Conservation (phyloP, 2,888 invertebrate species). For the Eucriotettix oculatus region DNA sequence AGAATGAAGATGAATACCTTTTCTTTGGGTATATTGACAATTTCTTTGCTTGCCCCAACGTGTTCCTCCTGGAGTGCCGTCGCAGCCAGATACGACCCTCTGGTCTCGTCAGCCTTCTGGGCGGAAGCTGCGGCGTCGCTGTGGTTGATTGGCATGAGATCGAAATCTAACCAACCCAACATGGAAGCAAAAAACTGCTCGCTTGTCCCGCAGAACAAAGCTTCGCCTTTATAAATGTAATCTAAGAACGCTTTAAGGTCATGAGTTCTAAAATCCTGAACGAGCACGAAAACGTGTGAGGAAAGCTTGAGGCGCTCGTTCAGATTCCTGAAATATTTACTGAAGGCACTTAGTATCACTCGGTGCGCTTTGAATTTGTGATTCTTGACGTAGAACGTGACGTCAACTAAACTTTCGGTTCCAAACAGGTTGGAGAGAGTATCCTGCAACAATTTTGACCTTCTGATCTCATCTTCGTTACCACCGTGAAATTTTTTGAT, state of each 20-base stretch:
- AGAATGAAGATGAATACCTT: too few relatives aligned
- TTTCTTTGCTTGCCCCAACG: too few relatives aligned
- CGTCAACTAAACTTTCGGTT: conserved; percentile 9
- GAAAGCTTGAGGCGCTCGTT: neutral
- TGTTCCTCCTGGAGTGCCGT: too few relatives aligned
- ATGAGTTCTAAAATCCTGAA: conserved; percentile 2
- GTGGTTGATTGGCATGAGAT: conserved; percentile 3
- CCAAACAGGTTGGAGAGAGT: neutral
- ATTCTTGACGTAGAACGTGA: conserved; percentile 3
- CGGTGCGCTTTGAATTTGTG: conserved; percentile 9
- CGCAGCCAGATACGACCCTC: too few relatives aligned
- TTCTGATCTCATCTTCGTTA: too few relatives aligned
- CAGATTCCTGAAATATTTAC: conserved; percentile 9
- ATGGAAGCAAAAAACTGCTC: conserved; percentile 7
- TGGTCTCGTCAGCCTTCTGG: too few relatives aligned
- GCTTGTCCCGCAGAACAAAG: conserved; percentile 6
- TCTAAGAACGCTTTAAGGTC: conserved; percentile 7
- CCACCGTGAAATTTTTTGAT: neutral
- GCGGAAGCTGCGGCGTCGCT: too few relatives aligned
- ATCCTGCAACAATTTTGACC: neutral
- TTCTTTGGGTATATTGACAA: too few relatives aligned
- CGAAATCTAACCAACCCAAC: conserved; percentile 11
- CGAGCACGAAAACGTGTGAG: conserved; percentile 5
- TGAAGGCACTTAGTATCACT: conserved; percentile 7
- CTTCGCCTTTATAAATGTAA: conserved; percentile 10